A percentile compares a stretch with the other conserved stretches of the same genome.
Conservation (phyloP, 2,113 vertebrate genomes). For the Datnioides undecimradiatus region DNA sequence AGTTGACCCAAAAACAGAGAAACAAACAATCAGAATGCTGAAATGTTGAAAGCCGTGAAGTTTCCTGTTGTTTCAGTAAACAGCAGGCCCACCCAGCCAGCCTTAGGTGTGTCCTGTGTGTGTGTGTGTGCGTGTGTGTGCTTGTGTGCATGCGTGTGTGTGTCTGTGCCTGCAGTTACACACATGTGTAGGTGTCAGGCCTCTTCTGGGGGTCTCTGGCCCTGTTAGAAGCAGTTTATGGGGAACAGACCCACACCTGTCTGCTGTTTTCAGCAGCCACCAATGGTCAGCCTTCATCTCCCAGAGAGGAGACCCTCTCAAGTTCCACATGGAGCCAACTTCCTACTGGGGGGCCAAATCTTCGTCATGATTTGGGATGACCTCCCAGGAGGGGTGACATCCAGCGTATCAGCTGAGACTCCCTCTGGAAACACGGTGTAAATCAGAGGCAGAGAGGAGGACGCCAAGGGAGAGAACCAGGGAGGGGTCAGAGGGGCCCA, state of each 20-base stretch:
- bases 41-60: constrained; percentile 56
- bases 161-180: constrained; percentile 24
- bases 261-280: constrained; percentile 26
- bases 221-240: constrained; percentile 50
- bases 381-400: constrained; percentile 43
- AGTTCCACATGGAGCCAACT: constrained; percentile 54
- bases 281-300: constrained; percentile 31
- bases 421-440: constrained; percentile 39
- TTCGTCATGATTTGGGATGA: constrained; percentile 30
- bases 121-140: constrained; percentile 17
- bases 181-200: constrained; percentile 60
- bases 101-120: constrained; percentile 3
- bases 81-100: constrained; percentile 71
- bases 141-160: constrained; percentile 9
- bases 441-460: constrained; percentile 45
- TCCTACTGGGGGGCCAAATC: constrained; percentile 1
- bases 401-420: constrained; percentile 22
- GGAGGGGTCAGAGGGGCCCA: constrained; percentile 52
- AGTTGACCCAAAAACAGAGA: not conserved
- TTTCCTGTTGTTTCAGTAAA: constrained; percentile 76
- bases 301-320: constrained; percentile 25
- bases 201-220: constrained; percentile 56
- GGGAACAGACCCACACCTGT: constrained; percentile 70
- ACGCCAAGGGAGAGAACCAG: constrained; percentile 40
- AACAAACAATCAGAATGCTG: constrained; percentile 45